These are phyloP conservation scores for Trissolcus brochymenae DNA, from an alignment of 2,888 invertebrate species.

Conservation along the genomic window DNA sequence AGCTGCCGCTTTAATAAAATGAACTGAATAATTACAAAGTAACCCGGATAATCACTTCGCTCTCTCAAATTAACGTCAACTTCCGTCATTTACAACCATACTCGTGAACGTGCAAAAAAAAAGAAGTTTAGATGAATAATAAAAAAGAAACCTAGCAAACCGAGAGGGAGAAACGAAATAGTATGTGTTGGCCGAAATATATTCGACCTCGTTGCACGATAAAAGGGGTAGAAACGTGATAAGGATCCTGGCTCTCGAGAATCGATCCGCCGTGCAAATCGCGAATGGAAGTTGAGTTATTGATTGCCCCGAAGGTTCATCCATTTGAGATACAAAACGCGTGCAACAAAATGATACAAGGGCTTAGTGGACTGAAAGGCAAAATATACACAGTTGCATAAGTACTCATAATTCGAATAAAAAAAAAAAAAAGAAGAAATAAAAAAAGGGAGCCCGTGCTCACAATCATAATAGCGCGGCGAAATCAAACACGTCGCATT, in stretches of 20 bases:
- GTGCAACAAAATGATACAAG: conserved; percentile 12
- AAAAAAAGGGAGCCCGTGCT: background rate
- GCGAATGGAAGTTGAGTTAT: conserved; percentile 48
- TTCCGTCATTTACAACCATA: background rate
- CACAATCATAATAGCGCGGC: background rate
- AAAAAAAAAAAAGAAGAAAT: conserved; percentile 14
- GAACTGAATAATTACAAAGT: too few relatives aligned
- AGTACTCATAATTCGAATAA: conserved; percentile 16
- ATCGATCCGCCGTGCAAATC: conserved; percentile 43
- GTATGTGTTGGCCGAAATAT: conserved; percentile 12
- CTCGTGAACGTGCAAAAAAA: background rate
- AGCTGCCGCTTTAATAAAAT: too few relatives aligned
- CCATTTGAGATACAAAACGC: conserved; percentile 25
- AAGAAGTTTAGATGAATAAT: background rate
- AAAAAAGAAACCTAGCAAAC: background rate
- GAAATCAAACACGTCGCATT: conserved; percentile 11
- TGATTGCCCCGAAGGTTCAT: conserved; percentile 30
- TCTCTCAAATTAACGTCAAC: background rate
- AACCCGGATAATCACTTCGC: too few relatives aligned
- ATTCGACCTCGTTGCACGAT: conserved; percentile 42
- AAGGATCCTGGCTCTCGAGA: conserved; percentile 45
- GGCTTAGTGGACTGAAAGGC: conserved; percentile 50
- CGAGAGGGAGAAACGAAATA: background rate
- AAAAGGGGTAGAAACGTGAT: conserved; percentile 47
- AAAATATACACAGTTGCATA: conserved; percentile 24